These are phyloP conservation scores for Luperina nickerlii DNA, from an alignment of 2,888 invertebrate species.

Conservation along the genomic window DNA sequence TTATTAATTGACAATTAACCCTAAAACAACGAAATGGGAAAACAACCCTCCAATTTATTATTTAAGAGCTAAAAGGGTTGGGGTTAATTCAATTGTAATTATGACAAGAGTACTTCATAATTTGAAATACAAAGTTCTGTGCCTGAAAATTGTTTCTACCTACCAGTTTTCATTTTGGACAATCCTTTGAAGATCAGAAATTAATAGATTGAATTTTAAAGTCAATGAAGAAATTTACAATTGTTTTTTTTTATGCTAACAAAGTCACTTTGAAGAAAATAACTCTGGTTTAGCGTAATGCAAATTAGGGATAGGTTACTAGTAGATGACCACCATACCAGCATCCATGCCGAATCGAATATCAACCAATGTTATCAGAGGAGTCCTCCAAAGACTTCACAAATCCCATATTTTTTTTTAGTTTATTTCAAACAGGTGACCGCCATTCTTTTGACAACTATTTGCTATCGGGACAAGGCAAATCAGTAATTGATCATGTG, in stretches of 20 bases:
- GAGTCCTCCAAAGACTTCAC: not conserved
- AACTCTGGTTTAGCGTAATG: not conserved
- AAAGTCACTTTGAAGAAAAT: not conserved
- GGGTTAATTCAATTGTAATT: conserved; percentile 40
- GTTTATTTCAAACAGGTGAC: not conserved
- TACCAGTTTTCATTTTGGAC: not conserved
- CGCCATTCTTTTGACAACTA: not conserved
- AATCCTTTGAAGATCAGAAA: not conserved
- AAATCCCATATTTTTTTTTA: not conserved
- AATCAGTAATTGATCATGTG: not conserved
- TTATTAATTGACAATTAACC: conserved; percentile 54
- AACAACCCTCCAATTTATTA: conserved; percentile 45
- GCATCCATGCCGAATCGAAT: not conserved
- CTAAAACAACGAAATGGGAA: conserved; percentile 44
- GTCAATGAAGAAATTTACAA: not conserved
- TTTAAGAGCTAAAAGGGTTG: conserved; percentile 39
- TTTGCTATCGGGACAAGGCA: not conserved
- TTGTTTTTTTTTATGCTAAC: not conserved
- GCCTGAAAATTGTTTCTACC: conserved; percentile 1
- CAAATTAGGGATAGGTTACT: not conserved
- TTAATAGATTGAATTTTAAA: conserved; percentile 3
- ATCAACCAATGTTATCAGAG: not conserved
- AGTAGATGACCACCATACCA: not conserved
- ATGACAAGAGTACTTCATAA: conserved; percentile 33
- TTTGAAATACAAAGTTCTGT: conserved; percentile 26